Base-by-base conservation (phyloP, 2,113 vertebrate species). In the Odontesthes bonariensis region DNA sequence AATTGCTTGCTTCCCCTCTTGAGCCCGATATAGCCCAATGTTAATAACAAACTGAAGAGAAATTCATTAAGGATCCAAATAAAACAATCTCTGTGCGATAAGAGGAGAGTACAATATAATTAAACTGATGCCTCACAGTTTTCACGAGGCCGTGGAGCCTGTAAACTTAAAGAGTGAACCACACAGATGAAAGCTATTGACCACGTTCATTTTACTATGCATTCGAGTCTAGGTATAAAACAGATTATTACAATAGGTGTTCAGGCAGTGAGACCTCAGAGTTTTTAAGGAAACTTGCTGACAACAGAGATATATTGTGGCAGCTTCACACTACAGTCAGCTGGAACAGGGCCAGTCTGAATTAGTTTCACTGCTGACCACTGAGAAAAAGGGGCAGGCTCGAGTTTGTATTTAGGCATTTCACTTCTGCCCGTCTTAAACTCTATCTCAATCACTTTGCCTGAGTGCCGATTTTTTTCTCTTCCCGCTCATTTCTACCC, bases 31-130 rank as follows among this genome's bases (percentile, higher is more conserved):
- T 81, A 91, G 86, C 75, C 53, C 78, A 89, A 90, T 89, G 92
- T 91, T 94, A 94, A 93, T 92, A 93, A 93, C 86, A 89, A 89
- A 90, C 91, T 93, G 91, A 95, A 94, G 92, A 93, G 92, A 95
- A 93, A 93, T 93, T 92, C 89, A 94, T 95, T 93, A 94, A 77
- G 79, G 84, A 82, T 89, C 91, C 90, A 92, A 93, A 92, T 92
- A 92, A 93, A 92, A 94, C 88, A 92, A 92, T 87, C 91, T 89
- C 90, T 90, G 87, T 88, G 86, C 77, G 78, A 91, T 90, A 91
- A 90, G 73, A 87, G 77, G 82, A 81, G 64, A 89, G 86, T 91
- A 88, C 84, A 89, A 92, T 90, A 91, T 91, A 93, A 94, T 93
- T 93, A 93, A 93, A 92, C 87, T 86, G 79, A 92, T 91, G 91